Evolutionary conservation across 2,888 invertebrate genomes (phyloP).

Genomic region (Meiosimyza platycephala): DNA sequence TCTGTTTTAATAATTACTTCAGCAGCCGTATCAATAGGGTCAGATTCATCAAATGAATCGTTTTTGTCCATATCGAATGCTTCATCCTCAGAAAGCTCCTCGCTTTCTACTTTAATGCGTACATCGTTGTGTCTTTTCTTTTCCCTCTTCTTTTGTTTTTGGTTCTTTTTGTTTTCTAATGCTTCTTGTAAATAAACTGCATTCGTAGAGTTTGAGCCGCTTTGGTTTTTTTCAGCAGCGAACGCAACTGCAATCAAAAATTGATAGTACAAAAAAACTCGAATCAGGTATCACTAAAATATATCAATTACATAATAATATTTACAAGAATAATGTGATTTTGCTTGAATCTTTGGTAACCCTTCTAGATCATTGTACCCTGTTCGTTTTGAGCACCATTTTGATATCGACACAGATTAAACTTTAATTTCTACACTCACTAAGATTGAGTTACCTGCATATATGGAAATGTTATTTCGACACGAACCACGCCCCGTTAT

Average conservation of each 20-base stretch:
- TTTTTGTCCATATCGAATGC: slow-evolving; percentile 22
- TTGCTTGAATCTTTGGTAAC: no score
- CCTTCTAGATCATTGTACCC: no score
- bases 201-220: slow-evolving; percentile 12
- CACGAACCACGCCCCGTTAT: no score
- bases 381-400: no score
- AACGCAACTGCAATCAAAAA: slow-evolving; percentile 42
- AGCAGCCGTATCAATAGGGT: slow-evolving; percentile 34
- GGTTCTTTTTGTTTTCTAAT: not conserved
- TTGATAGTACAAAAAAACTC: slow-evolving; percentile 43
- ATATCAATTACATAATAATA: not conserved
- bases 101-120: no score
- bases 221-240: slow-evolving; percentile 25
- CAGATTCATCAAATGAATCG: slow-evolving; percentile 15
- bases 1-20: slow-evolving; percentile 33
- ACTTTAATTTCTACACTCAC: no score
- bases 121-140: not conserved
- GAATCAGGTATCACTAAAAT: slow-evolving; percentile 42
- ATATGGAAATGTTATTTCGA: no score
- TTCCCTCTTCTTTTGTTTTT: not conserved
- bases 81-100: slow-evolving; percentile 18
- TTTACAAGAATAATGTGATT: not conserved
- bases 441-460: no score
- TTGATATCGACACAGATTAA: no score
- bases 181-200: slow-evolving; percentile 29